Evolutionary conservation across 2,113 vertebrate species (phyloP).

Genomic region (Pomatostomus ruficeps): DNA sequence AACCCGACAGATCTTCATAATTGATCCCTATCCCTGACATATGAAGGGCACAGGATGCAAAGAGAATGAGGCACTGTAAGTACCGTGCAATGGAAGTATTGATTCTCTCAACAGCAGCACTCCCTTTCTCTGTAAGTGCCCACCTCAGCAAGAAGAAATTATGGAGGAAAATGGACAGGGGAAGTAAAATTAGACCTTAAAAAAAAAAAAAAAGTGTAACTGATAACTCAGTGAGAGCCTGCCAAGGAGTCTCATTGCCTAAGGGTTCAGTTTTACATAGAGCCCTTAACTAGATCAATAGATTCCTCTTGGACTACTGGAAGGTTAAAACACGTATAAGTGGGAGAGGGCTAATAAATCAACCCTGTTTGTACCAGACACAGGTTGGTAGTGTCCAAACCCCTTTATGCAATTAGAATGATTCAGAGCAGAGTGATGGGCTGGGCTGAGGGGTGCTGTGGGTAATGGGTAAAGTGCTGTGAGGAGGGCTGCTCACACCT

Average conservation of each 20-base stretch:
- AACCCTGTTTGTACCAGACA: neutral
- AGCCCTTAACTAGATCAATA: neutral
- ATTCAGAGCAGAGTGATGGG: neutral
- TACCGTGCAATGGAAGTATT: conserved; percentile 22
- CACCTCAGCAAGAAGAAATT: conserved; percentile 50
- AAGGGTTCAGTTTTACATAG: neutral
- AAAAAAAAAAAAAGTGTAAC: neutral
- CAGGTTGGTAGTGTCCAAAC: neutral
- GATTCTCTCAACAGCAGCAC: conserved; percentile 26
- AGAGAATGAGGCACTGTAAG: neutral
- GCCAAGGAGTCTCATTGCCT: neutral
- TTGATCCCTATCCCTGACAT: conserved; percentile 4
- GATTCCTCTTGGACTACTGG: neutral
- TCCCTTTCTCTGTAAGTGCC: conserved; percentile 5
- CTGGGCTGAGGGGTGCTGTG: neutral
- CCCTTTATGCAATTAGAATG: neutral
- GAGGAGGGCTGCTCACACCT: neutral
- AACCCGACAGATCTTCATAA: conserved; percentile 47
- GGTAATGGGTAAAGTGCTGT: neutral
- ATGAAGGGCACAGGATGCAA: conserved; percentile 44
- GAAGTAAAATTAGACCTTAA: conserved; percentile 18
- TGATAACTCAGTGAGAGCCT: neutral
- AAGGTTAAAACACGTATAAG: neutral
- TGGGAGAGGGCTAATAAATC: neutral
- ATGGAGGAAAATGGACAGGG: neutral